phyloP scores from a whole-genome alignment of 1,140 invertebrate species.

The Odontomachus brunneus region DNA sequence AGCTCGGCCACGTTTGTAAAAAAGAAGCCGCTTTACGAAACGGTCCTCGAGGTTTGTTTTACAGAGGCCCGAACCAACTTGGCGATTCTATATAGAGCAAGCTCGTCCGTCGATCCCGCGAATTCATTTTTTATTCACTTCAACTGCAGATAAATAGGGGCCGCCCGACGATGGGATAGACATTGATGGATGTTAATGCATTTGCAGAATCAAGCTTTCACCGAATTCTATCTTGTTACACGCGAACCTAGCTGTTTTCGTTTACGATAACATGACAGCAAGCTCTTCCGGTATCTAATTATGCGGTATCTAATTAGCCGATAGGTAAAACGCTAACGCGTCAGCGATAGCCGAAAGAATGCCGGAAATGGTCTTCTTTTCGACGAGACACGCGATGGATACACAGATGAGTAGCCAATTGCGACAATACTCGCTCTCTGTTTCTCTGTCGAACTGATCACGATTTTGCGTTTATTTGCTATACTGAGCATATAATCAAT shows the following conservation, averaged over 20 bases:
- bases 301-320: neutral
- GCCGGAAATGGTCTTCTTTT: neutral
- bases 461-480: too few species aligned
- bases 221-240: neutral
- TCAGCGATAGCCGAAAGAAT: neutral
- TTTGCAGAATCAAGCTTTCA: neutral
- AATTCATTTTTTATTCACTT: slow-evolving; percentile 12
- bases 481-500: too few species aligned
- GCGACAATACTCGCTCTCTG: too few species aligned
- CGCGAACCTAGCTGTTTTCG: neutral
- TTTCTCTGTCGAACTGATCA: too few species aligned
- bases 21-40: neutral
- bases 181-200: slow-evolving; percentile 27
- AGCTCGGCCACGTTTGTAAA: neutral
- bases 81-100: slow-evolving; percentile 1
- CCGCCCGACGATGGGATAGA: neutral
- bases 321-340: neutral
- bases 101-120: neutral
- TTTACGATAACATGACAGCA: neutral
- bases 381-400: neutral
- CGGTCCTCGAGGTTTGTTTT: neutral
- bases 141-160: slow-evolving; percentile 17
- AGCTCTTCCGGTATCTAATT: neutral
- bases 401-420: neutral
- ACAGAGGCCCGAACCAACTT: too few species aligned